A percentile compares a stretch with the other conserved stretches of the same genome.
phyloP scores from a whole-genome alignment of 2,797 vertebrate genomes.

The Morelia viridis region DNA sequence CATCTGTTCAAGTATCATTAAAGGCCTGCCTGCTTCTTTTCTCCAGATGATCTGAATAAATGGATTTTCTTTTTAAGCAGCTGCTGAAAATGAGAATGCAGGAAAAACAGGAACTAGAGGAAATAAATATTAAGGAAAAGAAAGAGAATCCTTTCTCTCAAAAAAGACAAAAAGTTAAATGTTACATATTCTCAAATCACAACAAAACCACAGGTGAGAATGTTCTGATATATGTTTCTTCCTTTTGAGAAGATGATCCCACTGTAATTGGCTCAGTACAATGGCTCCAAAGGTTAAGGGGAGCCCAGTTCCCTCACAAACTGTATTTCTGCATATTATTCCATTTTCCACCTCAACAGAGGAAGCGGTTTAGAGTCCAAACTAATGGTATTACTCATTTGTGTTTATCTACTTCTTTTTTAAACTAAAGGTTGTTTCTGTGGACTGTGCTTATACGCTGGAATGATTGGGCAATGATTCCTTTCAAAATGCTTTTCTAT shows the following conservation, averaged over 20 bases:
- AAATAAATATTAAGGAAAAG: neutral
- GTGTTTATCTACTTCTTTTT: neutral
- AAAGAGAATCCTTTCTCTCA: neutral
- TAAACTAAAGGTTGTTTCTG: neutral
- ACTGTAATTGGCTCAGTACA: neutral
- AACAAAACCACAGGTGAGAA: neutral
- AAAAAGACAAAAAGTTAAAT: neutral
- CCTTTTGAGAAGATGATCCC: neutral
- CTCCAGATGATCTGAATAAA: slow-evolving; percentile 9
- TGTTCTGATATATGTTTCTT: slow-evolving; percentile 6
- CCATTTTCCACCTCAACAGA: neutral
- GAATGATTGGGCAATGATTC: neutral
- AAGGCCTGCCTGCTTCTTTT: slow-evolving; percentile 1
- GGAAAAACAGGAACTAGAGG: neutral
- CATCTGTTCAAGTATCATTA: slow-evolving; percentile 35
- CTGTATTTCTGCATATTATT: neutral
- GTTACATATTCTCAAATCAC: neutral
- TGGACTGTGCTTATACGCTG: neutral
- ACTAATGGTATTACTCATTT: neutral
- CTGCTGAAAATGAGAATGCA: neutral
- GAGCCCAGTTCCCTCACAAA: neutral
- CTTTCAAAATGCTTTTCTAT: neutral
- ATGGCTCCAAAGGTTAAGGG: neutral
- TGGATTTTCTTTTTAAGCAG: neutral
- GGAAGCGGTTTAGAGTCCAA: slow-evolving; percentile 1